Conservation (phyloP, 2,797 vertebrate species). For the Syndactyla subalaris region DNA sequence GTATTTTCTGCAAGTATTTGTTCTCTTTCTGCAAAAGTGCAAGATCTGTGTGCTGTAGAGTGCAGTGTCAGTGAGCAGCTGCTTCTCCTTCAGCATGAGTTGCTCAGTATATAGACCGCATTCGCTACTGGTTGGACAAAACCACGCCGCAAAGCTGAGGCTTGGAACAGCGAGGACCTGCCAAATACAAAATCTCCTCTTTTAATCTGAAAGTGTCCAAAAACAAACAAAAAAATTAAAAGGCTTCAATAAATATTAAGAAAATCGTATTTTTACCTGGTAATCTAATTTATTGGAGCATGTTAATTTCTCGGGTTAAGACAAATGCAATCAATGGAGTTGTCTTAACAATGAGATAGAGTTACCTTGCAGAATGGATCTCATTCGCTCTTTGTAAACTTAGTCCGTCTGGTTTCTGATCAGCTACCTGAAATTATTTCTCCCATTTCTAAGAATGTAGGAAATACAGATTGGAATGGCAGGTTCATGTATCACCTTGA, state of each 20-base stretch:
- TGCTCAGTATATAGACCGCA: not conserved
- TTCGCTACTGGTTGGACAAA: not conserved
- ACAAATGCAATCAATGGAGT: not conserved
- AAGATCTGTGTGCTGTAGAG: constrained; percentile 50
- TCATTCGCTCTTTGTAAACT: not conserved
- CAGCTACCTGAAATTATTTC: not conserved
- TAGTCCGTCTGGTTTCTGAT: not conserved
- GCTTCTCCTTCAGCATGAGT: constrained; percentile 50
- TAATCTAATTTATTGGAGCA: not conserved
- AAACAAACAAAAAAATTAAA: not conserved
- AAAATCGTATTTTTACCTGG: not conserved
- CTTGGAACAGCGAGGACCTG: fast-evolving
- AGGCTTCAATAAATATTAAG: not conserved
- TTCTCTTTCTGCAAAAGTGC: constrained; percentile 30
- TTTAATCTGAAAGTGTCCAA: not conserved
- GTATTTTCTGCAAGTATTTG: constrained; percentile 53
- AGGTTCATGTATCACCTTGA: not conserved
- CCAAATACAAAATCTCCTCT: not conserved
- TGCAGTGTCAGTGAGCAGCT: constrained; percentile 49
- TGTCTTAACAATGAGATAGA: not conserved
- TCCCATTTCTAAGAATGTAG: not conserved
- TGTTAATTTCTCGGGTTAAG: not conserved
- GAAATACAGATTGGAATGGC: not conserved
- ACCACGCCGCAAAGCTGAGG: not conserved
- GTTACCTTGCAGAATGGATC: not conserved